Evolutionary conservation across 2,113 vertebrate genomes (phyloP).

Genomic region (Gambusia affinis): DNA sequence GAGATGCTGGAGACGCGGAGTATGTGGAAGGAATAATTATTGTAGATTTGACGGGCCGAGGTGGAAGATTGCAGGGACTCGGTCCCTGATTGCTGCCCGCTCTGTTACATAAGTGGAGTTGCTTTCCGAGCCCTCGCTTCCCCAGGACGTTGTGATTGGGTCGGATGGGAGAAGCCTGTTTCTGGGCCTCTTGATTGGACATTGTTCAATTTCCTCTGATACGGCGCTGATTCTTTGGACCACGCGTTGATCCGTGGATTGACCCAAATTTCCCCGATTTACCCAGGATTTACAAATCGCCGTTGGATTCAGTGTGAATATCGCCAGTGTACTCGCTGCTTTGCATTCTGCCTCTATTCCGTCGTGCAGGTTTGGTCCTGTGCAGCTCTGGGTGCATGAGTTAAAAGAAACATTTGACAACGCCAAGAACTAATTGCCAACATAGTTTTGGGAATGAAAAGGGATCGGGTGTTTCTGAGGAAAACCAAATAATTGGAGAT

Average conservation of each 20-base stretch:
- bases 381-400: constrained; percentile 19
- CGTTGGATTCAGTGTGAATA: neutral
- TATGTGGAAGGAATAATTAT: constrained; percentile 46
- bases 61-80: constrained; percentile 39
- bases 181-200: constrained; percentile 37
- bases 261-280: neutral
- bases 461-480: constrained; percentile 23
- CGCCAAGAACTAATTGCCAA: too few species aligned
- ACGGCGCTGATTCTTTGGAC: neutral
- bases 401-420: constrained; percentile 25
- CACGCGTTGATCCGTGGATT: constrained; percentile 1
- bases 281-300: neutral
- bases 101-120: constrained; percentile 28
- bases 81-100: constrained; percentile 54
- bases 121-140: constrained; percentile 19
- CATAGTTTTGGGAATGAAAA: neutral
- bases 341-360: neutral
- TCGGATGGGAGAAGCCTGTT: constrained; percentile 24
- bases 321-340: neutral
- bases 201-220: constrained; percentile 6
- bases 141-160: constrained; percentile 28
- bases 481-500: constrained; percentile 51
- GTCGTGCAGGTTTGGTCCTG: too few species aligned
- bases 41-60: constrained; percentile 11
- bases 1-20: neutral